Evolutionary conservation across 2,888 invertebrate genomes (phyloP).

Genomic region (Colostygia pectinataria): DNA sequence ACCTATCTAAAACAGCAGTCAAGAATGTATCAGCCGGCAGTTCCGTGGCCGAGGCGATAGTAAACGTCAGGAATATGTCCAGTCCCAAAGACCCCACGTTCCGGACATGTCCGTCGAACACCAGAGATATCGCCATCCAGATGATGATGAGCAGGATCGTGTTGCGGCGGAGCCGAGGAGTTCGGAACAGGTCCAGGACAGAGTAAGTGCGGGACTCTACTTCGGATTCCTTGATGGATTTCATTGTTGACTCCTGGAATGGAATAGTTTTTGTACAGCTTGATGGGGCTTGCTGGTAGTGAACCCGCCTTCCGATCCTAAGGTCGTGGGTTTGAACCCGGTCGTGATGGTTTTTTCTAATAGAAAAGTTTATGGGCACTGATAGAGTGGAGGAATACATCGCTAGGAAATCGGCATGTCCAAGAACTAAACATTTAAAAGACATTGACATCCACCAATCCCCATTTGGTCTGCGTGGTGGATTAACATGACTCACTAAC

Average conservation of each 20-base stretch:
- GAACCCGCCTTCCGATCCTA: not conserved
- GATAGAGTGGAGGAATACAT: no score
- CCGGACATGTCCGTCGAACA: conserved; percentile 94
- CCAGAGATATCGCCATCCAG: conserved; percentile 95
- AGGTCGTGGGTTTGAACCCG: not conserved
- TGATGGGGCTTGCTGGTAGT: no score
- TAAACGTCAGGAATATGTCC: conserved; percentile 93
- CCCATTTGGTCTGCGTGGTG: no score
- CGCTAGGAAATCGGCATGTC: no score
- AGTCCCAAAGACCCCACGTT: conserved; percentile 93
- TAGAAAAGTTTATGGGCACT: no score
- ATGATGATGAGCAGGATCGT: conserved; percentile 91
- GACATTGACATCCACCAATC: no score
- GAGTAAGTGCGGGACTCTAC: conserved; percentile 88
- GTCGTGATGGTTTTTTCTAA: no score
- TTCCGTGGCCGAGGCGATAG: conserved; percentile 92
- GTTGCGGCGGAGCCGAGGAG: conserved; percentile 89
- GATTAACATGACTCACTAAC: no score
- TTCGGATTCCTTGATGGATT: conserved; percentile 88
- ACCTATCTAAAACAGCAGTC: conserved; percentile 87
- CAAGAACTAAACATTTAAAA: no score
- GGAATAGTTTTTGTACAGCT: no score
- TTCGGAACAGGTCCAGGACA: conserved; percentile 90
- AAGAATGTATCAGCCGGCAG: conserved; percentile 92
- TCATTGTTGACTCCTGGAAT: conserved; percentile 85